Percentiles rank a stretch among this genome's conserved stretches.
These are phyloP conservation scores for Cynocephalus volans DNA, from an alignment of 2,113 vertebrate genomes.

Conservation along the genomic window DNA sequence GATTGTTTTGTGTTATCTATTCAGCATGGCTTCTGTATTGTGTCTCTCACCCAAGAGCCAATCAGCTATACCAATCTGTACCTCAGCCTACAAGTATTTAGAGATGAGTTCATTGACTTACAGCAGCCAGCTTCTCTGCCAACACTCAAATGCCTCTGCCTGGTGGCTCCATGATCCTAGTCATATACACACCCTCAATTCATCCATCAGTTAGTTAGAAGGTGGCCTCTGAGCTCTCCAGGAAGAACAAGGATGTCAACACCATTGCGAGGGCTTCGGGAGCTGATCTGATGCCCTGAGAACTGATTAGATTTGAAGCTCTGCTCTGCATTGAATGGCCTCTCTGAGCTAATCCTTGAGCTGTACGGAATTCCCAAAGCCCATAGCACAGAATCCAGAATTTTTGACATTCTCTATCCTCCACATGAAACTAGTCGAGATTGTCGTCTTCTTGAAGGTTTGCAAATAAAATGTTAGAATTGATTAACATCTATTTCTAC, in stretches of 20 bases:
- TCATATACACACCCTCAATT: not conserved
- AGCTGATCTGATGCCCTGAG: not conserved
- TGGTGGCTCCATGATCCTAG: not conserved
- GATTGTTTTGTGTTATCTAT: too few species aligned
- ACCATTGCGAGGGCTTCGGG: not conserved
- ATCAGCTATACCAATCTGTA: too few species aligned
- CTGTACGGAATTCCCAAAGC: not conserved
- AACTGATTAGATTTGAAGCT: not conserved
- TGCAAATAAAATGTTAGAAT: not conserved
- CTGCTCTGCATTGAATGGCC: not conserved
- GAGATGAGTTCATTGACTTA: too few species aligned
- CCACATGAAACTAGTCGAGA: not conserved
- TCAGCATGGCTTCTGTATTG: too few species aligned
- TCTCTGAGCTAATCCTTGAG: not conserved
- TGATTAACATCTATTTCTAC: not conserved
- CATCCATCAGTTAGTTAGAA: not conserved
- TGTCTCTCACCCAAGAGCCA: too few species aligned
- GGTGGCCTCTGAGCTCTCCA: not conserved
- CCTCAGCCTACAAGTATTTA: too few species aligned
- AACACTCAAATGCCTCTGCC: not conserved
- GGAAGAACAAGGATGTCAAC: not conserved
- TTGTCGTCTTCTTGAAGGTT: not conserved
- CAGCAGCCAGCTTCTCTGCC: too few species aligned
- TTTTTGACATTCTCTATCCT: not conserved
- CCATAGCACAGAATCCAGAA: not conserved